These are phyloP conservation scores for Sciurus carolinensis DNA, from an alignment of 2,797 vertebrate genomes.

Conservation along the genomic window DNA sequence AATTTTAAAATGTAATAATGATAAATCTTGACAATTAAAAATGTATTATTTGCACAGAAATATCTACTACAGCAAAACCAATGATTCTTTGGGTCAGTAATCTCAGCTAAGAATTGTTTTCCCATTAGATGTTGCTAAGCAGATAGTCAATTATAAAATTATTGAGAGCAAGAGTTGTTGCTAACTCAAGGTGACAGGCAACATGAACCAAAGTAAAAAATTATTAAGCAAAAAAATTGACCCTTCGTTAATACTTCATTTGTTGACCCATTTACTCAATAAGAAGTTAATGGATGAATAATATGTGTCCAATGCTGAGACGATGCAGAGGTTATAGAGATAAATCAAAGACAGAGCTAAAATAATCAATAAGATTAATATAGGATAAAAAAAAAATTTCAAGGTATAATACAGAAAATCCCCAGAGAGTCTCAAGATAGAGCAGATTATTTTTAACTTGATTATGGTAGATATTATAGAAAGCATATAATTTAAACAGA, in stretches of 20 bases:
- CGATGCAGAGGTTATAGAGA: neutral
- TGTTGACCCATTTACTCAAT: slow-evolving; percentile 52
- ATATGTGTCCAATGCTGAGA: neutral
- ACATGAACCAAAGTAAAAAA: slow-evolving; percentile 53
- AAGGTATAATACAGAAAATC: slow-evolving; percentile 16
- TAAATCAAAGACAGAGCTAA: slow-evolving; percentile 36
- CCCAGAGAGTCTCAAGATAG: neutral
- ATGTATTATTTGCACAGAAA: neutral
- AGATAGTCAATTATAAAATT: slow-evolving; percentile 56
- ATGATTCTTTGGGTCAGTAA: neutral
- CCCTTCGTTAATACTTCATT: slow-evolving; percentile 47
- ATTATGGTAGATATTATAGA: neutral
- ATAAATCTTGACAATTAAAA: slow-evolving; percentile 12
- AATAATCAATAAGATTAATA: slow-evolving; percentile 44
- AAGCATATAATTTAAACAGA: neutral
- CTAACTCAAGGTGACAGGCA: slow-evolving; percentile 1
- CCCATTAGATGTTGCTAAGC: slow-evolving; percentile 33
- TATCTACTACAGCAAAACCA: slow-evolving; percentile 11
- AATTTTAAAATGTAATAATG: neutral
- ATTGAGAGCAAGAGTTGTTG: slow-evolving; percentile 4
- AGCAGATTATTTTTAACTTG: slow-evolving; percentile 10
- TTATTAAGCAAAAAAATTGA: slow-evolving; percentile 10
- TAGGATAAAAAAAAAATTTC: neutral
- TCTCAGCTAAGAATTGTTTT: slow-evolving; percentile 55
- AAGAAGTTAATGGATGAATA: neutral